These are phyloP conservation scores for Chalcis sispes DNA, from an alignment of 2,888 invertebrate genomes.

Conservation along the genomic window DNA sequence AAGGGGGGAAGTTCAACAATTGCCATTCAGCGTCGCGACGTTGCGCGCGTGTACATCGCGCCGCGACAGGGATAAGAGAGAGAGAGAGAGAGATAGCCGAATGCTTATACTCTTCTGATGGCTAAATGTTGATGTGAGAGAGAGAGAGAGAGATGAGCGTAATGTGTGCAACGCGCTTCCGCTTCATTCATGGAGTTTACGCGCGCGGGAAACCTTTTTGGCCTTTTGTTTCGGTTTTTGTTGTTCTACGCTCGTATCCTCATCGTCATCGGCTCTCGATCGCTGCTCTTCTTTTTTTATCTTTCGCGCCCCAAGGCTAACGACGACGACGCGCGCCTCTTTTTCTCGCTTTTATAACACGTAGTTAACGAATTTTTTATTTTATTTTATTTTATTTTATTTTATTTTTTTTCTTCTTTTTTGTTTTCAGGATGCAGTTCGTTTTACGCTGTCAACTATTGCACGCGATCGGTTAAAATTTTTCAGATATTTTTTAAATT, in stretches of 20 bases:
- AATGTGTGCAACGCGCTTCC: slow-evolving; percentile 60
- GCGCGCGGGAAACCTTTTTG: slow-evolving; percentile 1
- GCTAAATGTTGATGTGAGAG: background rate
- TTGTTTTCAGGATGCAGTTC: too few species aligned
- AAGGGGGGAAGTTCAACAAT: slow-evolving; percentile 76
- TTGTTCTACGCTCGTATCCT: background rate
- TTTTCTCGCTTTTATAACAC: background rate
- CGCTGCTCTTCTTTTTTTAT: too few species aligned
- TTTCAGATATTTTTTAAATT: too few species aligned
- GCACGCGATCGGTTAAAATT: too few species aligned
- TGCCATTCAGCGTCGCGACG: slow-evolving; percentile 71
- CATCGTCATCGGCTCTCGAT: too few species aligned
- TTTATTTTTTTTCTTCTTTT: too few species aligned
- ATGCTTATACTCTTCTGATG: too few species aligned
- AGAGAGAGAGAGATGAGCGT: slow-evolving; percentile 43
- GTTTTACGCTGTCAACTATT: too few species aligned
- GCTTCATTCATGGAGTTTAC: slow-evolving; percentile 57
- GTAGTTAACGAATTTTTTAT: too few species aligned
- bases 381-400: too few species aligned
- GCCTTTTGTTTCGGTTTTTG: slow-evolving; percentile 5
- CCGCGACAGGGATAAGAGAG: slow-evolving; percentile 12
- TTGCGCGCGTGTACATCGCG: slow-evolving; percentile 38
- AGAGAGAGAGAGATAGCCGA: slow-evolving; percentile 19
- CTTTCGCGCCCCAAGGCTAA: too few species aligned
- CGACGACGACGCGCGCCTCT: too few species aligned